phyloP scores from a whole-genome alignment of 2,113 vertebrate genomes.

The Xiphophorus couchianus region DNA sequence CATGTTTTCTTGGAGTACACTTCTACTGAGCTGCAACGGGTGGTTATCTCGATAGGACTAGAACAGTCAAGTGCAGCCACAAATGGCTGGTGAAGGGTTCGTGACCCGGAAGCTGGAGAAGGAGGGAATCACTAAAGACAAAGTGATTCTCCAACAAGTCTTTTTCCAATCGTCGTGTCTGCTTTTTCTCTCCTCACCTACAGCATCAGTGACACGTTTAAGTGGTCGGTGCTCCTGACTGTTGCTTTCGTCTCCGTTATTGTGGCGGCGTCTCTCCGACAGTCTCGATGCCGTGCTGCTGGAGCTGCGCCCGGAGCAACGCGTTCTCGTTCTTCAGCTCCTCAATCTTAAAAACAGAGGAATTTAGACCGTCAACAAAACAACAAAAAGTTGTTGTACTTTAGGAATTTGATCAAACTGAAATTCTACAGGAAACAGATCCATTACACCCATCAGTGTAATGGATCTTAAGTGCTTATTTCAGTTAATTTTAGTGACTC shows the following conservation, averaged over 20 bases:
- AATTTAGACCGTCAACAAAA: background rate
- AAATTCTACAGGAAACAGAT: background rate
- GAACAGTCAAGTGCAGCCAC: conserved; percentile 63
- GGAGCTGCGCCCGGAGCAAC: conserved; percentile 85
- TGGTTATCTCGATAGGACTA: conserved; percentile 49
- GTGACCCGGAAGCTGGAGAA: conserved; percentile 37
- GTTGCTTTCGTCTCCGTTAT: conserved; percentile 60
- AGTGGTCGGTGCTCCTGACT: conserved; percentile 20
- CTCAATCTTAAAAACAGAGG: conserved; percentile 79
- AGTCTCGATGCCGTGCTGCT: conserved; percentile 86
- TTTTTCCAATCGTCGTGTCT: conserved; percentile 10
- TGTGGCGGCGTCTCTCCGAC: conserved; percentile 82
- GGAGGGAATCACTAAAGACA: conserved; percentile 48
- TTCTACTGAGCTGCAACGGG: conserved; percentile 48
- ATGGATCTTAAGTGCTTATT: too few species aligned
- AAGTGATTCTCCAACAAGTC: conserved; percentile 52
- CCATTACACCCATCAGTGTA: too few species aligned
- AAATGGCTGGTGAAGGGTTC: conserved; percentile 41
- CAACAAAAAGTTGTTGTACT: background rate
- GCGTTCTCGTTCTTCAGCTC: conserved; percentile 90
- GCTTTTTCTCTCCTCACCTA: conserved; percentile 4
- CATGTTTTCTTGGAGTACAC: conserved; percentile 51
- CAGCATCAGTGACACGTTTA: conserved; percentile 21
- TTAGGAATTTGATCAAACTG: background rate
- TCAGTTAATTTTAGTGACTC: too few species aligned